phyloP scores from a whole-genome alignment of 2,888 invertebrate species.

The Drosophila paramelanica region DNA sequence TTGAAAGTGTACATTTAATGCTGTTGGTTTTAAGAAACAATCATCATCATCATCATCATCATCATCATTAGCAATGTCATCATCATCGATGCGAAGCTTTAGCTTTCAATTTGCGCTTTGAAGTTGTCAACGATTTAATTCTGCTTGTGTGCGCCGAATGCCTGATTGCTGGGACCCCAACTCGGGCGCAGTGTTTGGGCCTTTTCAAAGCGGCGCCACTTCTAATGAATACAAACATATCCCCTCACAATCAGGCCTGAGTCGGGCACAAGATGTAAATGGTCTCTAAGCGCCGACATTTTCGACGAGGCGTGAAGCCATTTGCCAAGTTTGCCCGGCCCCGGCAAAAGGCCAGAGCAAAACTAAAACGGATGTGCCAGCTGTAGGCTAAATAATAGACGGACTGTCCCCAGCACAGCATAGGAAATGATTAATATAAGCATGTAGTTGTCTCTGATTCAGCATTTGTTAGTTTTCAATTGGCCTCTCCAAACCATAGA shows the following conservation, averaged over 20 bases:
- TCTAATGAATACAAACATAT: constrained; percentile 59
- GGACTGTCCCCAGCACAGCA: constrained; percentile 9
- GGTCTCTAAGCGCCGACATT: constrained; percentile 58
- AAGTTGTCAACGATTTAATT: constrained; percentile 48
- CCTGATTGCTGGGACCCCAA: constrained; percentile 32
- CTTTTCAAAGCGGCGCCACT: constrained; percentile 18
- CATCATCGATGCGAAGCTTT: constrained; percentile 11
- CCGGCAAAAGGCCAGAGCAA: neutral
- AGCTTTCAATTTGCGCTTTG: constrained; percentile 62
- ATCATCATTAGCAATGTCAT: neutral
- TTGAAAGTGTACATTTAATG: neutral
- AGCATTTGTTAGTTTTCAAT: constrained; percentile 1
- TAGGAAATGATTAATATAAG: constrained; percentile 24
- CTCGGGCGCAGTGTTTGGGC: constrained; percentile 1
- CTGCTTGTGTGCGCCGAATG: constrained; percentile 10
- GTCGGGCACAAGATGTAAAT: constrained; percentile 48
- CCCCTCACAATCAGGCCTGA: constrained; percentile 37
- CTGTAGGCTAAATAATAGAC: constrained; percentile 3
- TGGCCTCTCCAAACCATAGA: neutral
- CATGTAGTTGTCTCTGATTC: constrained; percentile 8
- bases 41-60: constrained; percentile 13
- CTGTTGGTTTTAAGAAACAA: constrained; percentile 3
- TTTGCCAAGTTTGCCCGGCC: constrained; percentile 27
- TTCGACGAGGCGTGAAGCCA: constrained; percentile 57
- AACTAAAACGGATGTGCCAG: constrained; percentile 12